Conservation (phyloP, 2,797 vertebrate genomes). For the Sandelia bainsii region DNA sequence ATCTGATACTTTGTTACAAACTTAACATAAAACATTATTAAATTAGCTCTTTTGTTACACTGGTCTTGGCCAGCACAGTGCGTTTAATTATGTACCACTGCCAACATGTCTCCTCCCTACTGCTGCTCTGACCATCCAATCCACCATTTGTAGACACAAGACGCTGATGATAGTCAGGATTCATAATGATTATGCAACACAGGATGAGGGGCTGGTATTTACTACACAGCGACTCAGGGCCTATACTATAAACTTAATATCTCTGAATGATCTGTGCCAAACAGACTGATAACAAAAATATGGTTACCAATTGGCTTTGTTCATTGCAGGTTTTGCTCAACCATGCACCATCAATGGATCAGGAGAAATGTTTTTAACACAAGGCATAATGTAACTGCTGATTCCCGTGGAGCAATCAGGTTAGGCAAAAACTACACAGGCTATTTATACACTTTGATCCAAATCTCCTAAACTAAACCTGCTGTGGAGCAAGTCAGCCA, state of each 20-base stretch:
- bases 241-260: not conserved
- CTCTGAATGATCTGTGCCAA: not conserved
- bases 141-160: constrained; percentile 22
- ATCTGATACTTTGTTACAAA: not conserved
- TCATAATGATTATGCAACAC: not conserved
- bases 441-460: not conserved
- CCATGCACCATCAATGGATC: not conserved
- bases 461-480: not conserved
- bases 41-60: not conserved
- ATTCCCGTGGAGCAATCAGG: not conserved
- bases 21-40: not conserved
- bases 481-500: not conserved
- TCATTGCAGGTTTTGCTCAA: not conserved
- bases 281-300: not conserved
- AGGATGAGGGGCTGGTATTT: not conserved
- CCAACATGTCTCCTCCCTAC: constrained; percentile 14
- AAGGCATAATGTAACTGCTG: not conserved
- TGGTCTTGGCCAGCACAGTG: constrained; percentile 15
- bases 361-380: not conserved
- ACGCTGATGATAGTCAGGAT: constrained; percentile 6
- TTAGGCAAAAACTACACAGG: not conserved
- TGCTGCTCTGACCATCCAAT: not conserved
- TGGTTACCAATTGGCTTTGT: not conserved
- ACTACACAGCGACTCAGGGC: not conserved
- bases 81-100: constrained; percentile 10